Evolutionary conservation across 2,797 vertebrate species (phyloP), one percentile per base, ranked within the genome.

Genomic region (Epinephelus malabaricus): DNA sequence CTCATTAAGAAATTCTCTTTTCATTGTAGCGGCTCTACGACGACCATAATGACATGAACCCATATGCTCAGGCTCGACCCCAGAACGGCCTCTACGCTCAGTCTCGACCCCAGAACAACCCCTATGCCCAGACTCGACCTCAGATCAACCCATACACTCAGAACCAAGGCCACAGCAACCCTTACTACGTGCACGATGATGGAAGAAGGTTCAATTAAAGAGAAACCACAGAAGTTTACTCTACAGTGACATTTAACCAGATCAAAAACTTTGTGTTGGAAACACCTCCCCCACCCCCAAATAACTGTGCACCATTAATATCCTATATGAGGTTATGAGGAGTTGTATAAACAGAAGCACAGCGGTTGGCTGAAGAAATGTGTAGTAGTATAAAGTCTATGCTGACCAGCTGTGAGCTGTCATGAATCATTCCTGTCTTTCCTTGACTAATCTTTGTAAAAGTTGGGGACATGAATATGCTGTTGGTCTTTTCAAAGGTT

Each of bases 161-260:
- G 76, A 86, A 8, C 27, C 78, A 71, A 60, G 89, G 90, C 69
- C 45, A 78, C 0, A 54, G 18, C 75, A 94, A 93, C 76, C 60
- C 85, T 0, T 61, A 84, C 82, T 93, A 59, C 72, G 19, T 0
- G 13, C 19, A 82, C 0, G 78, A 91, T 4, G 12, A 86, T 8
- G 72, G 70, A 56, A 82, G 45, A 27, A 1, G 17, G 4, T 70
- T 59, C 6, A 76, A 69, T 40, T 82, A 79, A 66, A n/a, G 23
- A 58, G 49, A n/a, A 56, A 62, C 11, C 34, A 34, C 7, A n/a
- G 27, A n/a, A 17, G 27, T 40, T 67, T 15, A 63, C 38, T 13
- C 6, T 51, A 15, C 6, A 82, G 11, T 76, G 14, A 79, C 30
- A 68, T 61, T 75, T 25, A 18, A 5, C 34, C 25, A 10, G 59